Evolutionary conservation across 1,140 invertebrate species (phyloP), one percentile per base, ranked within the genome.

Genomic region (Maniola jurtina): DNA sequence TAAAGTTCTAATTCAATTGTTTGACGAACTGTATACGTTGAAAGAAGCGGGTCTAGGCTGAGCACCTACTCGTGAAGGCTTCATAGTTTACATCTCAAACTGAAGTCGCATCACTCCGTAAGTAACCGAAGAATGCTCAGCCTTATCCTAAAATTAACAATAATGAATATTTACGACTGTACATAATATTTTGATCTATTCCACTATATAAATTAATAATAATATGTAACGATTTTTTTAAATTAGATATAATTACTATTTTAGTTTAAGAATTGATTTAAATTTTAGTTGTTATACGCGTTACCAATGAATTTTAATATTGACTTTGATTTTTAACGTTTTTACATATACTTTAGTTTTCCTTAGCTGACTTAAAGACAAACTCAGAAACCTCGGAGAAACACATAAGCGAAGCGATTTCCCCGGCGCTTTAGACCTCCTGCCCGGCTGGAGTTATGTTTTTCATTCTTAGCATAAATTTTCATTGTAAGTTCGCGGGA

Each of bases 261-360:
- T 78, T 75, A 79, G 73, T 78, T 66, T 72, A 84, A 80, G 76
- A 81, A 76, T 85, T 74, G 59, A 75, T 79, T 74, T 75, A 83
- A 80, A 81, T 66, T 61, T 81, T 84, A 87, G 83, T 83, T 82
- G 58, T 80, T 80, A 80, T 79, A 83, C 80, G 81, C 79, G 86
- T 90, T 90, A 90, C 88, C 88, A 90, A 88, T 88, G 88, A 90
- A 81, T 86, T 86, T 86, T 81, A 80, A 68, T 79, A 76, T 78
- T 82, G 82, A 85, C 71, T 73, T 69, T 75, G 11, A 25, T 34
- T 40, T 55, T 67, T 48, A 16, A 38, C 59, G 59, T 61, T 6
- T 55, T 13, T 8, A 25, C 16, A 11, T 33, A 52, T 47, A 6
- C 45, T 6, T 6, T 47, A 8, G 45, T 13, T 11, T 47, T 6